Percentiles rank a stretch among this genome's conserved stretches.
phyloP scores from a whole-genome alignment of 2,888 invertebrate species.

The Trichopria drosophilae region DNA sequence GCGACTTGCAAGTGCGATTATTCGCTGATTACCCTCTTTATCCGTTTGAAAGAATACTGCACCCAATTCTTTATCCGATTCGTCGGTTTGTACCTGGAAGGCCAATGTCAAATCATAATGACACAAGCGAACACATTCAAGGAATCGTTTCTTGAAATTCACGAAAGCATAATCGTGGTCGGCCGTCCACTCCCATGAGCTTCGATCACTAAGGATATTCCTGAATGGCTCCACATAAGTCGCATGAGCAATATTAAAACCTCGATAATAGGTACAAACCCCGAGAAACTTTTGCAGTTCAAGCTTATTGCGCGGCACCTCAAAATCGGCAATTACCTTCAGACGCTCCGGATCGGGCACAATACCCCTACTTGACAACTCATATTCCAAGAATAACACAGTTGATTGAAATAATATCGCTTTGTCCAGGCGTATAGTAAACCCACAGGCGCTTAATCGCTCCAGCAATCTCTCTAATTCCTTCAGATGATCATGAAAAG shows the following conservation, averaged over 20 bases:
- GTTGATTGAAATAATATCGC: too few species aligned
- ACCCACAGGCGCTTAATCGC: conserved; percentile 25
- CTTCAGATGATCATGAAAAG: conserved; percentile 32
- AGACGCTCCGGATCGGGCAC: conserved; percentile 20
- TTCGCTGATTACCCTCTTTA: conserved; percentile 6
- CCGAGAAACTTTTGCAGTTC: conserved; percentile 31
- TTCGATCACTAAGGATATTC: conserved; percentile 2
- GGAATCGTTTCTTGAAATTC: conserved; percentile 9
- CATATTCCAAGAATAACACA: conserved; percentile 6
- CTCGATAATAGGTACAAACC: conserved; percentile 9
- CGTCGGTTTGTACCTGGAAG: too few species aligned
- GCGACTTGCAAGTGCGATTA: conserved; percentile 37
- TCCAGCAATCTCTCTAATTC: conserved; percentile 32
- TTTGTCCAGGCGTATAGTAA: conserved; percentile 39
- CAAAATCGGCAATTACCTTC: conserved; percentile 34
- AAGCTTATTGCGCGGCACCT: conserved; percentile 33
- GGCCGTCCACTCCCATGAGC: conserved; percentile 11
- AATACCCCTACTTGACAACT: conserved; percentile 7
- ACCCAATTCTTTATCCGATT: conserved; percentile 25
- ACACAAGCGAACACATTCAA: conserved; percentile 15
- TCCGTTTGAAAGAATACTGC: conserved; percentile 32
- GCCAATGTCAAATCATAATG: background rate
- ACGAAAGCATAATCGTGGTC: conserved; percentile 14
- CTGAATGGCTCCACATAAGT: too few species aligned
- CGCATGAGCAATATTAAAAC: too few species aligned